Base-by-base conservation (phyloP, 2,888 invertebrate species). In the Odontothrips loti region DNA sequence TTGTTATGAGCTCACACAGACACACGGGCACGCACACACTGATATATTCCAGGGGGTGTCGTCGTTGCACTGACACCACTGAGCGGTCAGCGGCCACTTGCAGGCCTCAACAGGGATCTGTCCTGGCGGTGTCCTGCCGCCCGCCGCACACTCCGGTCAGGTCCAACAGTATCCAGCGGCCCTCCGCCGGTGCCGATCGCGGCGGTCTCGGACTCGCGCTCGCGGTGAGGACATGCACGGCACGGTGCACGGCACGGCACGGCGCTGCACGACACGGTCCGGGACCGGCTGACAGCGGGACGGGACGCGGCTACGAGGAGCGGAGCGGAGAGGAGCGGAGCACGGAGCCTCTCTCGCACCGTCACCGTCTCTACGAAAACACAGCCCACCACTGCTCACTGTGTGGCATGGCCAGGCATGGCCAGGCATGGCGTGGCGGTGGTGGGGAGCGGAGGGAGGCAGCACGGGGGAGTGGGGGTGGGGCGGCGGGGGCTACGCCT, bases 351-450 rank as follows among this genome's bases (percentile, higher is more conserved):
- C 82, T 79, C 81, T 84, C 83, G 84, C 84, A 85, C 85, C 85
- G 85, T 87, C 86, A 8, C 68, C 68, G 68, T 75, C 68, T 75
- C 68, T 75, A 75, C 68, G 68, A 75, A 75, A 75, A 75, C 68
- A 75, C 68, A 75, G 68, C 68, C 12, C 68, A 11, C 12, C 68
- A 11, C 68, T 23, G 68, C 68, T 75, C 68, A 75, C 68, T 75
- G 68, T 27, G 68, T 75, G 68, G 27, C 12, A 27, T 27, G 68
- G 27, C 12, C 27, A 12, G 27, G 23, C 23, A 27, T 86, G 86
- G 87, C 87, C 87, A 86, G 85, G 84, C 86, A 86, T 8, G 63
- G 80, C 81, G 81, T 79, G 9, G 82, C 58, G 17, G 34, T 43
- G 34, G 34, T 43, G 58, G 58, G 58, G 58, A 15, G 3, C 34